Evolutionary conservation across 1,140 invertebrate species (phyloP).

Genomic region (Atta texana): DNA sequence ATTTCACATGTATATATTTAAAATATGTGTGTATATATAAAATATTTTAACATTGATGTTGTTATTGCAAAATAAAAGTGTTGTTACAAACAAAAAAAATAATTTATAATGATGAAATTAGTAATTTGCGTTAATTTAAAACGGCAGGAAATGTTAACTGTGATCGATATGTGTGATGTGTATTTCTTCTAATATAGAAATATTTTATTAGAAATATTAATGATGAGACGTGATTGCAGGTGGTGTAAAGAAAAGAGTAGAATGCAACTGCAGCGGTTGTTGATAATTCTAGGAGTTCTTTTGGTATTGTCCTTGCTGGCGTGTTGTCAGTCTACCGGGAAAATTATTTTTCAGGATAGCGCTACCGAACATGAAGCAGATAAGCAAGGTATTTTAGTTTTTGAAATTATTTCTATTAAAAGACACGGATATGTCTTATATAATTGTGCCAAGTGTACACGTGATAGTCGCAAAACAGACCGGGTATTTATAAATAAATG

Average conservation of each 20-base stretch:
- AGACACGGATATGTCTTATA: neutral
- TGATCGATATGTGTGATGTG: neutral
- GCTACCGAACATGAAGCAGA: constrained; percentile 67
- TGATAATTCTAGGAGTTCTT: constrained; percentile 77
- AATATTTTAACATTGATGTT: neutral
- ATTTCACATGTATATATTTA: neutral
- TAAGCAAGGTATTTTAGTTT: constrained; percentile 64
- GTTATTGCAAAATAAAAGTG: neutral
- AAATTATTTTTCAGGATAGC: constrained; percentile 80
- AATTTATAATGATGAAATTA: neutral
- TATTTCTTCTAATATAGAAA: neutral
- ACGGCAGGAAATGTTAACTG: neutral
- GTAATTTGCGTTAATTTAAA: neutral
- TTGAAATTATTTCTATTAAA: neutral
- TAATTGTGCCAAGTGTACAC: neutral
- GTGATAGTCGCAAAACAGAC: neutral
- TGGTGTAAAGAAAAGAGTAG: constrained; percentile 70
- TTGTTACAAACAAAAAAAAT: constrained; percentile 13
- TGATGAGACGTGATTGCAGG: constrained; percentile 52
- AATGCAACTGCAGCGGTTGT: constrained; percentile 77
- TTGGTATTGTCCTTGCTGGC: constrained; percentile 73
- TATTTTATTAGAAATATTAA: constrained; percentile 23
- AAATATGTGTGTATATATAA: neutral
- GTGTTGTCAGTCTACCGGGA: constrained; percentile 69
- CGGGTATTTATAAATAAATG: neutral